Conservation (phyloP, 1,140 invertebrate genomes). For the Drosophila orena region DNA sequence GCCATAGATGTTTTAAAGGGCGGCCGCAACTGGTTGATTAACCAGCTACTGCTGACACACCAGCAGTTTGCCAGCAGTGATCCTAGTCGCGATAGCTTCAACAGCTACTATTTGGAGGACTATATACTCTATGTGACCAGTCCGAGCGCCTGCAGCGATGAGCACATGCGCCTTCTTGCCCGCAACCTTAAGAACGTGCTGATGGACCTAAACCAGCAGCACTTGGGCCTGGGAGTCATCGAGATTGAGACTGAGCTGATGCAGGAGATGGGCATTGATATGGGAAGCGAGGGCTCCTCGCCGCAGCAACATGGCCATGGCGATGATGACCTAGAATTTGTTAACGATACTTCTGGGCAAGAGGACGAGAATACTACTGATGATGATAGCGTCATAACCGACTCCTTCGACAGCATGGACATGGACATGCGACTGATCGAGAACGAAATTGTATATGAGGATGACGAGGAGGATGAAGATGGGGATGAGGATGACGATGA, state of each 20-base stretch:
- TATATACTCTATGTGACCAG: constrained; percentile 74
- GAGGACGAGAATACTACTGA: constrained; percentile 75
- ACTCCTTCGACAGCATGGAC: constrained; percentile 72
- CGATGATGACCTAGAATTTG: constrained; percentile 65
- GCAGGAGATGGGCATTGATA: constrained; percentile 69
- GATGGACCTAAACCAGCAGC: constrained; percentile 70
- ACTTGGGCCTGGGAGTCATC: constrained; percentile 64
- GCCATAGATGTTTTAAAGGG: constrained; percentile 74
- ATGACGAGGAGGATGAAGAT: constrained; percentile 62
- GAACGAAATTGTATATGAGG: constrained; percentile 62
- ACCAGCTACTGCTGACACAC: constrained; percentile 73
- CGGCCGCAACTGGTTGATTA: constrained; percentile 71
- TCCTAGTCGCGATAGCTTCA: constrained; percentile 60
- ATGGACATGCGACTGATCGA: constrained; percentile 73
- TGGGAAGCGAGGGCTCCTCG: constrained; percentile 47
- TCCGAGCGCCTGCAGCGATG: constrained; percentile 46
- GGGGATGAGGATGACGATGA: constrained; percentile 55
- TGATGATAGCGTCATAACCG: constrained; percentile 74
- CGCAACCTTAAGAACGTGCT: constrained; percentile 78
- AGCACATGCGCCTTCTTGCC: constrained; percentile 67
- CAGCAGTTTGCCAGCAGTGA: constrained; percentile 63
- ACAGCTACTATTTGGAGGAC: constrained; percentile 71
- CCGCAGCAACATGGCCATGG: constrained; percentile 52
- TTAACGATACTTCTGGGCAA: constrained; percentile 64
- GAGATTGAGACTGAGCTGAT: constrained; percentile 80